phyloP scores from a whole-genome alignment of 2,888 invertebrate species.

The Argyresthia albistria region DNA sequence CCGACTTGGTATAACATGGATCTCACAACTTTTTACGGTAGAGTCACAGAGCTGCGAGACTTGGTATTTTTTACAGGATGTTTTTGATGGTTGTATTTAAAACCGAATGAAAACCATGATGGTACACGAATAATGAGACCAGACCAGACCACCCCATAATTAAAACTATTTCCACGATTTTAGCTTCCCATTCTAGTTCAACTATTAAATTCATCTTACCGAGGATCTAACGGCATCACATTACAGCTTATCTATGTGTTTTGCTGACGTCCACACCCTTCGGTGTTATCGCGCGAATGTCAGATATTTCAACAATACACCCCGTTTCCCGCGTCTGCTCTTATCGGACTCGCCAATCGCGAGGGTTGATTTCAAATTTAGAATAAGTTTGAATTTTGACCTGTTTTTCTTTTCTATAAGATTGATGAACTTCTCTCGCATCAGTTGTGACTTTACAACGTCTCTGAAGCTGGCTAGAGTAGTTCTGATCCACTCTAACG shows the following conservation, averaged over 20 bases:
- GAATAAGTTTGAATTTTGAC: conserved; percentile 4
- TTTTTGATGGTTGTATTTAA: too few species aligned
- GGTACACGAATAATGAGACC: too few species aligned
- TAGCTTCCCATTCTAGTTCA: too few species aligned
- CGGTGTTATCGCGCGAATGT: conserved; percentile 52
- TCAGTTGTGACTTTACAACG: background rate
- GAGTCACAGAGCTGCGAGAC: too few species aligned
- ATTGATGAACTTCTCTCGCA: background rate
- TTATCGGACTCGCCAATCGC: conserved; percentile 51
- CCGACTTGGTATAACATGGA: too few species aligned
- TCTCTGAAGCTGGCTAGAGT: too few species aligned
- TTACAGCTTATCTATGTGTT: conserved; percentile 54
- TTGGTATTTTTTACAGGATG: too few species aligned
- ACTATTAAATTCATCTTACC: background rate
- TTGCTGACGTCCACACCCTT: conserved; percentile 54
- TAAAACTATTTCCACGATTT: too few species aligned
- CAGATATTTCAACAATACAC: conserved; percentile 59
- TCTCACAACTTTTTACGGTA: too few species aligned
- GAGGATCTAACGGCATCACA: conserved; percentile 18
- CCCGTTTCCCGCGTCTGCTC: conserved; percentile 23
- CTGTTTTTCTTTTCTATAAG: background rate
- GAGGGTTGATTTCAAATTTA: conserved; percentile 25
- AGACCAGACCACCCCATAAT: too few species aligned
- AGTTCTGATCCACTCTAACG: too few species aligned
- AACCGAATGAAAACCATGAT: too few species aligned